phyloP scores from a whole-genome alignment of 2,888 invertebrate genomes.

The Tiliacea aurago region DNA sequence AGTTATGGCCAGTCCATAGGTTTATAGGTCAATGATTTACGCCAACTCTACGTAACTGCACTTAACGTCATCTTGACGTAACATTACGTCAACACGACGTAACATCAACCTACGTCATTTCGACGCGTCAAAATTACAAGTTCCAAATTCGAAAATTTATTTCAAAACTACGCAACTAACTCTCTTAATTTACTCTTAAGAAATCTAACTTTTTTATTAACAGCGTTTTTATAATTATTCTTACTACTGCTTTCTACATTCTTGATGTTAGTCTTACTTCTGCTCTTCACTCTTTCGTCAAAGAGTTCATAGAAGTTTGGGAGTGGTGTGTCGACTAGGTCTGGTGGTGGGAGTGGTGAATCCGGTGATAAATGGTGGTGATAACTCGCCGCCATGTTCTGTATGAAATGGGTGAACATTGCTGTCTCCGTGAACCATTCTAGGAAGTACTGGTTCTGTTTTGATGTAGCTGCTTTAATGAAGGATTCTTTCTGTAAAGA shows the following conservation, averaged over 20 bases:
- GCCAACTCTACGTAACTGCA: too few species aligned
- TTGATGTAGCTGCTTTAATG: slow-evolving; percentile 91
- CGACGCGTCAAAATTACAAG: slow-evolving; percentile 8
- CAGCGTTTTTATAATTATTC: slow-evolving; percentile 83
- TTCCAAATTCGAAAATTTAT: background rate
- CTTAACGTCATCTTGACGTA: background rate
- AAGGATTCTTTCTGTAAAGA: slow-evolving; percentile 93
- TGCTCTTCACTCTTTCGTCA: slow-evolving; percentile 77
- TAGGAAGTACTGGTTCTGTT: slow-evolving; percentile 93
- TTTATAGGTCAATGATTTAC: too few species aligned
- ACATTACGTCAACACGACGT: background rate
- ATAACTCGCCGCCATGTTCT: slow-evolving; percentile 82
- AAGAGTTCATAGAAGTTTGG: slow-evolving; percentile 86
- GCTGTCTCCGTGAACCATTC: slow-evolving; percentile 97
- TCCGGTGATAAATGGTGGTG: slow-evolving; percentile 48
- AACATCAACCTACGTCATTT: background rate
- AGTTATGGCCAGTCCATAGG: too few species aligned
- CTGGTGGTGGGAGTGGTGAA: slow-evolving; percentile 32
- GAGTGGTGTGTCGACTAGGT: slow-evolving; percentile 82
- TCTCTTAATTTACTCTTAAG: slow-evolving; percentile 85
- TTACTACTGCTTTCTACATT: slow-evolving; percentile 73
- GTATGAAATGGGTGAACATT: slow-evolving; percentile 95
- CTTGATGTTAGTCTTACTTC: slow-evolving; percentile 66
- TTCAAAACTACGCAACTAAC: slow-evolving; percentile 77
- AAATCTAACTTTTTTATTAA: slow-evolving; percentile 84